Evolutionary conservation across 2,797 vertebrate species (phyloP), one percentile per base, ranked within the genome.

Genomic region (Ataeniobius toweri): DNA sequence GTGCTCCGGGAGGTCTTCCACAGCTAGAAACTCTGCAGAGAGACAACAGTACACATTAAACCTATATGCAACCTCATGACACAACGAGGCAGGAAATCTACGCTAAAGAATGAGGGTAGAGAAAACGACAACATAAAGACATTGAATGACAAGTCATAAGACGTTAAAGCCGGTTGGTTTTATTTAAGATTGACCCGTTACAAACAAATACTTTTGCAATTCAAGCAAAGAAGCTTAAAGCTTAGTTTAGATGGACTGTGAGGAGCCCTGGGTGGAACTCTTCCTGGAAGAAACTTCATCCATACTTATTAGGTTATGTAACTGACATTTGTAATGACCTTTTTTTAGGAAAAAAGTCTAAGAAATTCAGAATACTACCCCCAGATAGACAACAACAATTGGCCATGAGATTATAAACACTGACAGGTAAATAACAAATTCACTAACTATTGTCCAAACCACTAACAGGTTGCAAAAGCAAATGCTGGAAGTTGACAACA

Each of bases 1-100:
- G 93, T 99, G 98, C 89, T 97, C 96, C 63, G 98, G 98, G 87
- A 98, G 99, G 73, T 99, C 97, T 53, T 96, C 96, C 31, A 93
- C 95, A 65, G 97, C 95, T 78, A 98, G 93, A 94, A 97, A 99
- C 87, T 98, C 98, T 99, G 93, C 22, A 86, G 56, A 85, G 24
- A 89, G 1, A 73, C 84, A 44, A 83, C 20, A 55, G 51, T 24
- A 58, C 26, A 71, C 63, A 79, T 70, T 74, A 73, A 68, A 83
- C 76, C 63, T 50, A 18, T 10, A 24, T 13, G 28, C 13, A 82
- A 68, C 50, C 8, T 28, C n/a, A 82, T 24, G 22, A 72, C 18
- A 70, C 16, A 28, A 55, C 28, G n/a, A 50, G 16, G 44, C 48
- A 10, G 24, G 5, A 71, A 2, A 26, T n/a, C 18, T 28, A 28